These are phyloP conservation scores for Pachycephus smyrnensis DNA, from an alignment of 2,888 invertebrate species.

Conservation along the genomic window DNA sequence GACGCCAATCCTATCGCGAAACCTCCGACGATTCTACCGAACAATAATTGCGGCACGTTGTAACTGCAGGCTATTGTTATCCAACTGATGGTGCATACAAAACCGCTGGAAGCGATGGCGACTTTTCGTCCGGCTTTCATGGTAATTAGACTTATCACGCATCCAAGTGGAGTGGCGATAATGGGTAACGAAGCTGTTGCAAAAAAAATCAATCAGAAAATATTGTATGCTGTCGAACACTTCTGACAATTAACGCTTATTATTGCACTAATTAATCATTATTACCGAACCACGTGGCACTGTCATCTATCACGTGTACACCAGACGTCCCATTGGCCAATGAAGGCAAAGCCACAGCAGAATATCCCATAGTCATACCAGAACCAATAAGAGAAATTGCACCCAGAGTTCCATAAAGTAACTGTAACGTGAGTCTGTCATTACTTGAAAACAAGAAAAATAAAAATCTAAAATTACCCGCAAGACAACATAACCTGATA, in stretches of 20 bases:
- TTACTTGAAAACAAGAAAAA: neutral
- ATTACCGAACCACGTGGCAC: constrained; percentile 70
- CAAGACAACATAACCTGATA: neutral
- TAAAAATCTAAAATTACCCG: neutral
- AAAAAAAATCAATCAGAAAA: neutral
- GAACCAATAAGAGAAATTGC: constrained; percentile 33
- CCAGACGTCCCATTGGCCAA: constrained; percentile 44
- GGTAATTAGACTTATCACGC: constrained; percentile 65
- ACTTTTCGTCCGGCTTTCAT: constrained; percentile 67
- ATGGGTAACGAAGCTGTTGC: constrained; percentile 68
- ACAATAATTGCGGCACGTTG: constrained; percentile 53
- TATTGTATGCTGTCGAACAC: neutral
- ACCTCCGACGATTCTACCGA: constrained; percentile 65
- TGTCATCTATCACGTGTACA: constrained; percentile 49
- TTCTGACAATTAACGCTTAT: neutral
- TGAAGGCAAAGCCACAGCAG: constrained; percentile 54
- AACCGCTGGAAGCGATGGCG: constrained; percentile 64
- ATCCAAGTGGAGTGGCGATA: constrained; percentile 68
- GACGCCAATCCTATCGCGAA: constrained; percentile 67
- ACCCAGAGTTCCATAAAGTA: constrained; percentile 30
- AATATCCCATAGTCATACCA: constrained; percentile 54
- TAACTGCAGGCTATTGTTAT: constrained; percentile 63
- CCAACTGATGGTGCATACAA: constrained; percentile 68
- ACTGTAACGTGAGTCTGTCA: constrained; percentile 23
- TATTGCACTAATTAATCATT: neutral